Evolutionary conservation across 2,113 vertebrate genomes (phyloP).

Genomic region (Donacobius atricapilla): DNA sequence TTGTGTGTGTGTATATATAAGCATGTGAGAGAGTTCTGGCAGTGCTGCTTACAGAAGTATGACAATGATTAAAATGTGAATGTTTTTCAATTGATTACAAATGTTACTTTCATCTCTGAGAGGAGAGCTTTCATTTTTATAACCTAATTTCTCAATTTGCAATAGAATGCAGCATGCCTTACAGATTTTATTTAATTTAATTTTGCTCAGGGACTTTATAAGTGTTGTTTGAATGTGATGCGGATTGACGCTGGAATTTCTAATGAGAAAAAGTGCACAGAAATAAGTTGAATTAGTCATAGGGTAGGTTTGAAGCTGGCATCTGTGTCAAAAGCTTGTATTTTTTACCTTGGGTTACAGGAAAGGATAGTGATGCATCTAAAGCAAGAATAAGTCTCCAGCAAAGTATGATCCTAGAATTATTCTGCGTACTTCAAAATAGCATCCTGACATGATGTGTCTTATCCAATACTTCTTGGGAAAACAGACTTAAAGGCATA

Average conservation of each 20-base stretch:
- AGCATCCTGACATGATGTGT: background rate
- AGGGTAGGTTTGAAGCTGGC: background rate
- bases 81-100: slow-evolving; percentile 47
- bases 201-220: background rate
- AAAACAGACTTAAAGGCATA: background rate
- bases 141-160: background rate
- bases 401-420: background rate
- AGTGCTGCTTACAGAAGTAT: background rate
- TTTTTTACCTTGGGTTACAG: background rate
- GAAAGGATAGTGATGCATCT: background rate
- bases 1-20: background rate
- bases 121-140: slow-evolving; percentile 5
- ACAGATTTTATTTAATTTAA: background rate
- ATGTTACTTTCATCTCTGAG: slow-evolving; percentile 42
- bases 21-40: background rate
- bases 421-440: background rate
- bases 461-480: background rate
- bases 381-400: background rate
- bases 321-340: background rate
- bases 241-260: background rate
- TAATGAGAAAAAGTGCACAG: background rate
- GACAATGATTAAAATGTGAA: slow-evolving; percentile 5
- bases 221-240: background rate
- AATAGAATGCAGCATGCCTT: background rate
- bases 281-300: background rate